These are phyloP conservation scores for Nanorana parkeri DNA, from an alignment of 2,113 vertebrate species.

Conservation along the genomic window DNA sequence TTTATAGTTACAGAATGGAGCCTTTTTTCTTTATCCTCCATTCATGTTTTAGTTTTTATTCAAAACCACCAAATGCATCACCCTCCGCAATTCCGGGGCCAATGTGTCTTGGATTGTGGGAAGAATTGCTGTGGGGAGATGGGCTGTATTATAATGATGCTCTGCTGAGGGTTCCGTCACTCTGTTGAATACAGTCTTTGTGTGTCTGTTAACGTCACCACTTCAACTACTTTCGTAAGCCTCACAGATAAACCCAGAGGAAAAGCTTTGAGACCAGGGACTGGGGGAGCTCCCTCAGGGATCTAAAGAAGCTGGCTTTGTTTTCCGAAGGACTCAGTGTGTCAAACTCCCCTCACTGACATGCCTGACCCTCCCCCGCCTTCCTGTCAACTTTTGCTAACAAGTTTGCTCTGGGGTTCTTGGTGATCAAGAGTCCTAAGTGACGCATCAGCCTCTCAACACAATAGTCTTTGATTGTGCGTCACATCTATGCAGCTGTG, in stretches of 20 bases:
- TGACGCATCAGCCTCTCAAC: slow-evolving; percentile 64
- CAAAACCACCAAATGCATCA: slow-evolving; percentile 24
- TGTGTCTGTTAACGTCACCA: slow-evolving; percentile 74
- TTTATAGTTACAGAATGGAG: no score
- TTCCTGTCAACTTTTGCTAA: slow-evolving; percentile 56
- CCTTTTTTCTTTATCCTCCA: no score
- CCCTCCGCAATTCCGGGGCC: slow-evolving; percentile 14
- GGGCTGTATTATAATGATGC: slow-evolving; percentile 55
- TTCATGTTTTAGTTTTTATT: slow-evolving; percentile 2
- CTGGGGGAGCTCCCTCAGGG: slow-evolving; percentile 62
- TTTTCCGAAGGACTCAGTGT: slow-evolving; percentile 62
- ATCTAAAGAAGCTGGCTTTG: slow-evolving; percentile 67
- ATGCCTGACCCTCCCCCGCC: slow-evolving; percentile 63
- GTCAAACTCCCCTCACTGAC: slow-evolving; percentile 65
- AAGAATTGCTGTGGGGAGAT: slow-evolving; percentile 11
- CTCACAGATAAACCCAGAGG: slow-evolving; percentile 66
- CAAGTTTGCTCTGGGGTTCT: slow-evolving; percentile 60
- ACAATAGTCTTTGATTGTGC: slow-evolving; percentile 64
- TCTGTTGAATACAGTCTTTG: slow-evolving; percentile 80
- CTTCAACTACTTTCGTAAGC: slow-evolving; percentile 65
- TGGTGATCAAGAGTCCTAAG: slow-evolving; percentile 60
- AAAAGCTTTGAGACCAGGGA: slow-evolving; percentile 68
- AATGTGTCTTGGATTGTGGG: slow-evolving; percentile 29
- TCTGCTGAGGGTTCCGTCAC: slow-evolving; percentile 56
- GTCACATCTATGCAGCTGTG: slow-evolving; percentile 47